Evolutionary conservation across 2,797 vertebrate genomes (phyloP).

Genomic region (Artibeus lituratus): DNA sequence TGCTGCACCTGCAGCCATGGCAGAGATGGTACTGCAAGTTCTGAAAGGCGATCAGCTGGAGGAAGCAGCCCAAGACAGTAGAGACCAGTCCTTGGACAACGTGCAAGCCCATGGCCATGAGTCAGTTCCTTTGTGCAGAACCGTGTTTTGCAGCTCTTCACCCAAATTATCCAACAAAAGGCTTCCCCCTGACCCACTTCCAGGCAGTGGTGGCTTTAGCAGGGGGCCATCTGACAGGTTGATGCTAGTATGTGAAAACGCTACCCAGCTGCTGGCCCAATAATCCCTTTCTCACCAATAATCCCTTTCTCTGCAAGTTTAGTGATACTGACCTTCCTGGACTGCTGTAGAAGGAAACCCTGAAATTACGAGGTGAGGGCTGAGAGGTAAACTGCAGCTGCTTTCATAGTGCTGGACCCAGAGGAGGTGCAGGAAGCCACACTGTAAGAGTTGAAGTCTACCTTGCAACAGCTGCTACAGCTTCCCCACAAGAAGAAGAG

Average conservation of each 20-base stretch:
- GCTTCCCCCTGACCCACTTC: conserved; percentile 91
- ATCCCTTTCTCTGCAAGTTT: conserved; percentile 97
- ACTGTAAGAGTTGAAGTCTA: conserved; percentile 90
- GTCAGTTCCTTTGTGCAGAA: conserved; percentile 90
- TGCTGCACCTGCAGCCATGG: conserved; percentile 90
- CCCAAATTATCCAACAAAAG: conserved; percentile 92
- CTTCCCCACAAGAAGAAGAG: conserved; percentile 64
- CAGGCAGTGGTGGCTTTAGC: conserved; percentile 91
- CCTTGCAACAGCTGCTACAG: conserved; percentile 83
- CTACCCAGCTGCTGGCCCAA: conserved; percentile 91
- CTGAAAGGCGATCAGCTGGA: conserved; percentile 91
- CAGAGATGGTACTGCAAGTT: conserved; percentile 90
- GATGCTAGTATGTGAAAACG: conserved; percentile 92
- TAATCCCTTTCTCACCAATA: conserved; percentile 90
- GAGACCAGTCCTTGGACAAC: conserved; percentile 92
- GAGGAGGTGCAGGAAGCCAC: conserved; percentile 95
- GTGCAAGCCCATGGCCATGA: conserved; percentile 94
- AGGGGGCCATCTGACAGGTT: conserved; percentile 95
- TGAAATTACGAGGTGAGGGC: conserved; percentile 90
- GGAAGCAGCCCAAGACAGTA: conserved; percentile 86
- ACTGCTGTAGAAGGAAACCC: conserved; percentile 90
- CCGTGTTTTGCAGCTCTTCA: conserved; percentile 91
- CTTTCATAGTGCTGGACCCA: conserved; percentile 84
- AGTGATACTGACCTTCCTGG: conserved; percentile 90
- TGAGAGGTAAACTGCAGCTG: conserved; percentile 58